phyloP scores from a whole-genome alignment of 1,140 invertebrate genomes.

The Drosophila watanabei region DNA sequence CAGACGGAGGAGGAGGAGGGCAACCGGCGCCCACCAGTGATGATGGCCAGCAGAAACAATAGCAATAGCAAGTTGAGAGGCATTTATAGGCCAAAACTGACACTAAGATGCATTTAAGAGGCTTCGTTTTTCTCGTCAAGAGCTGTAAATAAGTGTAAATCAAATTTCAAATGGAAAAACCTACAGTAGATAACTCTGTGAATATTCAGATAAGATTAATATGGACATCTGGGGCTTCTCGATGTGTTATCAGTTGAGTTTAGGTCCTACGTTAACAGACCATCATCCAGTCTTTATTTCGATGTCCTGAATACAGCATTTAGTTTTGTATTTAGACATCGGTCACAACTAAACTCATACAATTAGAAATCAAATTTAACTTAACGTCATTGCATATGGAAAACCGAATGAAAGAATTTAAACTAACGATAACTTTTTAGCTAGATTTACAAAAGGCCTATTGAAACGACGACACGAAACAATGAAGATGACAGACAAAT shows the following conservation, averaged over 20 bases:
- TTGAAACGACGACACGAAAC: slow-evolving; percentile 33
- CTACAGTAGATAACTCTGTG: slow-evolving; percentile 44
- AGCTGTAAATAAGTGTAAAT: slow-evolving; percentile 55
- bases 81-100: slow-evolving; percentile 12
- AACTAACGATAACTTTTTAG: slow-evolving; percentile 74
- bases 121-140: slow-evolving; percentile 31
- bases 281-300: slow-evolving; percentile 12
- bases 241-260: slow-evolving; percentile 19
- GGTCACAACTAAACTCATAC: slow-evolving; percentile 29
- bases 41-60: slow-evolving; percentile 48
- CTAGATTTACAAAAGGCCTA: slow-evolving; percentile 70
- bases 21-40: slow-evolving; percentile 38
- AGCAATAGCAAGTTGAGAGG: slow-evolving; percentile 40
- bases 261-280: slow-evolving; percentile 6
- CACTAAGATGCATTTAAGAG: slow-evolving; percentile 53
- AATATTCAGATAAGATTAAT: slow-evolving; percentile 29
- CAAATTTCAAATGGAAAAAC: slow-evolving; percentile 3
- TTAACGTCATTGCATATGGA: slow-evolving; percentile 45
- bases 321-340: slow-evolving; percentile 10
- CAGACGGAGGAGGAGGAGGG: slow-evolving; percentile 37
- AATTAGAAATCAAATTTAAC: slow-evolving; percentile 36
- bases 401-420: slow-evolving; percentile 75
- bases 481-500: slow-evolving; percentile 23
- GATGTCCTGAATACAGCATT: not conserved
- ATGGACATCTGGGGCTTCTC: slow-evolving; percentile 9